Evolutionary conservation across 2,797 vertebrate species (phyloP), one percentile per base, ranked within the genome.

Genomic region (Macropus fuliginosus): DNA sequence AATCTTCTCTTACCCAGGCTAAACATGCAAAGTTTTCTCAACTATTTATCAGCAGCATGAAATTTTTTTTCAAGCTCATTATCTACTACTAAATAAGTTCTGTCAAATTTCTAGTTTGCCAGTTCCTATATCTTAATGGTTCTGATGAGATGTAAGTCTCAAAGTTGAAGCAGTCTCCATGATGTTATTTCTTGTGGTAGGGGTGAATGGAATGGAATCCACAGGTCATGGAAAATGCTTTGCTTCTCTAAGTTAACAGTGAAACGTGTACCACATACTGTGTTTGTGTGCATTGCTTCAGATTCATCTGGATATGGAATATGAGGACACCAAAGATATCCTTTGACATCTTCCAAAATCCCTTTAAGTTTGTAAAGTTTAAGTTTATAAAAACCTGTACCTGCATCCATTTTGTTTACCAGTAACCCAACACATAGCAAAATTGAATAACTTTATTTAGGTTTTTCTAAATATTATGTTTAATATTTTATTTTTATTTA

Each of bases 1-100:
- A 90, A 54, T 91, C 81, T 89, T 96, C 66, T 95, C 66, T 95
- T 40, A 59, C 92, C n/a, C 59, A 94, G 91, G 34, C 74, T 93
- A 66, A 92, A 93, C 16, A 21, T 34, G 52, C 28, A 46, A 56
- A 92, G 56, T 55, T 87, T 94, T 96, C 46, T 34, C 29, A 50
- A 0, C 13, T 40, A 8, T 40, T 94, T 74, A 74, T 40, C 66
- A 74, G n/a, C 66, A 74, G 40, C 4, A 40, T 74, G 18, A n/a
- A 74, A n/a, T 34, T 34, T 40, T 31, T 74, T 31, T 74, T n/a
- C 34, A 66, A 40, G n/a, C 18, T 5, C 21, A 21, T 40, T 40
- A 74, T 40, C 16, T 40, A 40, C 16, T 40, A 24, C 5, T 40
- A 74, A 74, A 40, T 74, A 74, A 40, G n/a, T 74, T 74, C 66